Conservation (phyloP, 2,113 vertebrate genomes). For the Aspidoscelis tigris region DNA sequence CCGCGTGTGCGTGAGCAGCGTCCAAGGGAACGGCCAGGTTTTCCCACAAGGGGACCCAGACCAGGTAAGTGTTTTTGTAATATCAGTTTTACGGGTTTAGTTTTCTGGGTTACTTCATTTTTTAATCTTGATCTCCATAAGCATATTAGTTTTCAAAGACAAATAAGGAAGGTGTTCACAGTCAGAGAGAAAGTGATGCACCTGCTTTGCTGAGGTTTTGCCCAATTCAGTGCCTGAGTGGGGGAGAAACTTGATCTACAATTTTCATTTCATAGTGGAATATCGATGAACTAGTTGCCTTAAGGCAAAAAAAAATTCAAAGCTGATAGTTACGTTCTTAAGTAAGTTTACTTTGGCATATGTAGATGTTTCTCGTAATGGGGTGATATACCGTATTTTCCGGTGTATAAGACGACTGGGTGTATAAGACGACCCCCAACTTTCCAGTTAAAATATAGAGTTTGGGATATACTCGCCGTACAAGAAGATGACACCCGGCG, state of each 20-base stretch:
- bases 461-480: no score
- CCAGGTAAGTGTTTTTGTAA: slow-evolving; percentile 76
- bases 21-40: slow-evolving; percentile 87
- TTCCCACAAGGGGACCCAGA: slow-evolving; percentile 86
- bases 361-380: not conserved
- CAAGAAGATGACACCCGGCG: no score
- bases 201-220: not conserved
- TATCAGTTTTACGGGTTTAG: not conserved
- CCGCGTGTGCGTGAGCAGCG: slow-evolving; percentile 90
- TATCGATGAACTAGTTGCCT: not conserved
- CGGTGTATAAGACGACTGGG: no score
- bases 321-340: not conserved
- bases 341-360: not conserved
- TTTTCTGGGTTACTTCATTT: not conserved
- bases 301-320: no score
- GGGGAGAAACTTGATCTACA: not conserved
- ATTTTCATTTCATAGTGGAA: not conserved
- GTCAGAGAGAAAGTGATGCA: not conserved
- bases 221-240: not conserved
- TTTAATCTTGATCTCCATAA: not conserved
- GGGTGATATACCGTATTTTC: no score
- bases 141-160: not conserved
- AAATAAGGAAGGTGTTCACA: not conserved
- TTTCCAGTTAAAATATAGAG: no score
- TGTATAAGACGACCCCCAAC: no score